phyloP scores from a whole-genome alignment of 2,797 vertebrate species.

The Sebastes cheni region DNA sequence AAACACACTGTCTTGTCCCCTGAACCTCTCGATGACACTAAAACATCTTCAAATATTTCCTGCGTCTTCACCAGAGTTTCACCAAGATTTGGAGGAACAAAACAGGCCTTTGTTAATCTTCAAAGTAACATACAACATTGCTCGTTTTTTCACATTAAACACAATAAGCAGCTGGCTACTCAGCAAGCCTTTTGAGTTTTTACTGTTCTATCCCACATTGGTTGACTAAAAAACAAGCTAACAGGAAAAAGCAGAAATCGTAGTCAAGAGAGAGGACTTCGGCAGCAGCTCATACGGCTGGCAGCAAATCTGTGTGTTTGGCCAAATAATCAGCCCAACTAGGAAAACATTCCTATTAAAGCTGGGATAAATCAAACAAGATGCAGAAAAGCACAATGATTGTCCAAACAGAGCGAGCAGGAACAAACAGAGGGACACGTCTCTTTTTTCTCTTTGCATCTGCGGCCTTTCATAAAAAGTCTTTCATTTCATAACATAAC shows the following conservation, averaged over 20 bases:
- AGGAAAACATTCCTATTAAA: slow-evolving; percentile 59
- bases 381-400: slow-evolving; percentile 23
- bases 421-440: not conserved
- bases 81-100: slow-evolving; percentile 32
- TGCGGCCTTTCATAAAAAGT: not conserved
- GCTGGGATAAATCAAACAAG: slow-evolving; percentile 40
- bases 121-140: slow-evolving; percentile 52
- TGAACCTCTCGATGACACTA: slow-evolving; percentile 1
- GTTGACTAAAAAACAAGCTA: slow-evolving; percentile 36
- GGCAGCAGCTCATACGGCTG: slow-evolving; percentile 37
- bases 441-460: not conserved
- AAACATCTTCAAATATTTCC: slow-evolving; percentile 50
- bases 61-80: slow-evolving; percentile 25
- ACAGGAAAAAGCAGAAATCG: slow-evolving; percentile 18
- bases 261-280: slow-evolving; percentile 9
- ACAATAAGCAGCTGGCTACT: slow-evolving; percentile 59
- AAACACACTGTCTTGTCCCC: slow-evolving; percentile 5
- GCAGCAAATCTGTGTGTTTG: slow-evolving; percentile 43
- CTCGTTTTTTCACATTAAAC: slow-evolving; percentile 58
- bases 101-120: slow-evolving; percentile 51
- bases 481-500: not conserved
- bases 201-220: slow-evolving; percentile 35
- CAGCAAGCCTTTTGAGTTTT: slow-evolving; percentile 54
- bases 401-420: slow-evolving; percentile 13
- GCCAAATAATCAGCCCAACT: slow-evolving; percentile 47